These are phyloP conservation scores for Acanthurus tractus DNA, from an alignment of 2,797 vertebrate species.

Conservation along the genomic window DNA sequence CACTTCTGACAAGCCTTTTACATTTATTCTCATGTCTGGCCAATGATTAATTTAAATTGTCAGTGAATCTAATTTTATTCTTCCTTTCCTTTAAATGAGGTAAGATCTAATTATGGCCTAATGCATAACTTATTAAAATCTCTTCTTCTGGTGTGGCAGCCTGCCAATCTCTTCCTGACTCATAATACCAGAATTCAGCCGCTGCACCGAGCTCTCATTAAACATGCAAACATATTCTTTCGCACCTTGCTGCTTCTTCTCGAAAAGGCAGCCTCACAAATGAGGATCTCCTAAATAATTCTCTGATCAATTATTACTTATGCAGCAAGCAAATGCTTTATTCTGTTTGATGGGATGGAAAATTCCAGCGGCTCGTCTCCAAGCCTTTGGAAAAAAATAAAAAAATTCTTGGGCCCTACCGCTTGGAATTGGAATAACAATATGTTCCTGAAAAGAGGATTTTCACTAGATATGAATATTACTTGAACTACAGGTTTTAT, in stretches of 20 bases:
- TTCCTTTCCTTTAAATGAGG: conserved; percentile 82
- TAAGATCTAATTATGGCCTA: conserved; percentile 85
- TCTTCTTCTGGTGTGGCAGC: conserved; percentile 78
- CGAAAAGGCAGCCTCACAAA: conserved; percentile 59
- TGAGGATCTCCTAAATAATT: conserved; percentile 73
- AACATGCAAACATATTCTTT: conserved; percentile 83
- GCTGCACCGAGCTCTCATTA: conserved; percentile 71
- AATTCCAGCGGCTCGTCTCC: conserved; percentile 46
- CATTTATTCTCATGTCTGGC: conserved; percentile 73
- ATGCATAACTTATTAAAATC: conserved; percentile 87
- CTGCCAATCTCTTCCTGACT: conserved; percentile 80
- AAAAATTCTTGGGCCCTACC: conserved; percentile 16
- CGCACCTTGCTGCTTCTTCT: conserved; percentile 73
- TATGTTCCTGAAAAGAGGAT: conserved; percentile 56
- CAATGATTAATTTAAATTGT: conserved; percentile 84
- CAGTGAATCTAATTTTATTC: conserved; percentile 81
- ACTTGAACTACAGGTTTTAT: conserved; percentile 33
- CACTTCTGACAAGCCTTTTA: conserved; percentile 69
- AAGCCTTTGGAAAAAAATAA: conserved; percentile 40
- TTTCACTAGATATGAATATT: conserved; percentile 11
- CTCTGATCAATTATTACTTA: conserved; percentile 77
- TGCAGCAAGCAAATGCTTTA: conserved; percentile 65
- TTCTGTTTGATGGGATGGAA: conserved; percentile 67
- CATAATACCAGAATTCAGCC: conserved; percentile 70
- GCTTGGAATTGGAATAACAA: conserved; percentile 48